Base-by-base conservation (phyloP, 2,113 vertebrate genomes). In the Hyaena hyaena region DNA sequence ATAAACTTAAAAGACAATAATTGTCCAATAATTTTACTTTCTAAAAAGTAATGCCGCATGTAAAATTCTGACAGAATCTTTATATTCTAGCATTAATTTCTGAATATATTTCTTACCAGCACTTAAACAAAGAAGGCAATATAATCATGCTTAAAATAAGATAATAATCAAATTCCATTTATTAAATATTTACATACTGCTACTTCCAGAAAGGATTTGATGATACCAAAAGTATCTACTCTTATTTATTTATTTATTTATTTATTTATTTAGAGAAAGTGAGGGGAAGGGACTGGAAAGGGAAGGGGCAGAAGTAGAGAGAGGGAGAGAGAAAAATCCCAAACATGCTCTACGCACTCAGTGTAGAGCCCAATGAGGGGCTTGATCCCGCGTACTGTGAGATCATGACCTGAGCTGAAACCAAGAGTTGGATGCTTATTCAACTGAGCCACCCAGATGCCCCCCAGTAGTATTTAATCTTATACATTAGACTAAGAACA, bases 161-260 rank as follows among this genome's bases (percentile, higher is more conserved):
- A 66, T 58, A 77, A 85, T 84, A 77, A 68, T 45, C 0, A 79
- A 90, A 96, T 85, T 66, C 2, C 1, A 81, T 90, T 86, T 83
- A 31, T 81, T 93, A 94, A 97, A 94, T 74, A 88, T 96, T 90
- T 96, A 71, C 26, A 95, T 63, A 61, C 61, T 92, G 11, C 43
- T 91, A 19, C 10, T 82, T 95, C 4, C 21, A 71, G 35, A 96
- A 94, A 97, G 0, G 6, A 82, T 43, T 66, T 85, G 21, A 73
- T 82, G 23, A 26, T 77, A 85, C 71, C 16, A 81, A 23, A 45
- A 90, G 61, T 66, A 24, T 89, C 10, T 89, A 16, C 14, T 90
- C 39, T 80, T 61, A 61, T 61, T 61, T 61, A 61, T 61, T 61
- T 55, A 55, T 55, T 55, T 58, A 58, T 58, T 58, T 50, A 50